phyloP scores from a whole-genome alignment of 1,140 invertebrate genomes.

The Holotrichia oblita region DNA sequence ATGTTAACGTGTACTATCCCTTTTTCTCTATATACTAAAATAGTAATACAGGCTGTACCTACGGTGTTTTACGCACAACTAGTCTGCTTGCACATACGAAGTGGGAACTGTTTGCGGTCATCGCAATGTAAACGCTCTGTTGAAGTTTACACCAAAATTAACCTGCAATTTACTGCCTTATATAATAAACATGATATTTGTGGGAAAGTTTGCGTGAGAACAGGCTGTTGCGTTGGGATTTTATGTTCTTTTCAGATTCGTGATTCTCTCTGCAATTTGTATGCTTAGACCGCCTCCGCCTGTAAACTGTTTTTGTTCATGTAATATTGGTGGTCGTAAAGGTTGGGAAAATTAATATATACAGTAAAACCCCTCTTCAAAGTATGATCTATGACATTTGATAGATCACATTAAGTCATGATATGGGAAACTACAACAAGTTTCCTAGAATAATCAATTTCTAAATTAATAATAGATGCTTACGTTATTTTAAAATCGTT shows the following conservation, averaged over 20 bases:
- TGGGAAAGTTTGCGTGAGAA: slow-evolving; percentile 36
- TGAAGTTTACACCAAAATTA: slow-evolving; percentile 8
- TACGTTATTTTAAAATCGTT: too few relatives aligned
- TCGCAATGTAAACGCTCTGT: not conserved
- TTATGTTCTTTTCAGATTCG: not conserved
- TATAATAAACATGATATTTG: slow-evolving; percentile 27
- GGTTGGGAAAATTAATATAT: too few relatives aligned
- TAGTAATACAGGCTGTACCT: not conserved
- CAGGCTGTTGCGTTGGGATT: not conserved
- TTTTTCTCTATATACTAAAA: not conserved
- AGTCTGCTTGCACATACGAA: not conserved
- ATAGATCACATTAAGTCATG: too few relatives aligned
- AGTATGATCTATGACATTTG: too few relatives aligned
- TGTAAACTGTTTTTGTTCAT: not conserved
- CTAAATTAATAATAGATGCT: too few relatives aligned
- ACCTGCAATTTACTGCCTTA: slow-evolving; percentile 24
- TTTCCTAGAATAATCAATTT: too few relatives aligned
- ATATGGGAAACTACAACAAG: too few relatives aligned
- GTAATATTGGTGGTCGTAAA: too few relatives aligned
- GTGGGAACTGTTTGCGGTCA: not conserved
- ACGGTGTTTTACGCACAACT: not conserved
- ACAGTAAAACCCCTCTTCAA: too few relatives aligned
- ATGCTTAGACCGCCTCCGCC: not conserved
- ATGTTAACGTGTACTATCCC: not conserved
- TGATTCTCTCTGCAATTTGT: not conserved